Evolutionary conservation across 2,113 vertebrate genomes (phyloP), one percentile per base, ranked within the genome.

Genomic region (Peromyscus californicus): DNA sequence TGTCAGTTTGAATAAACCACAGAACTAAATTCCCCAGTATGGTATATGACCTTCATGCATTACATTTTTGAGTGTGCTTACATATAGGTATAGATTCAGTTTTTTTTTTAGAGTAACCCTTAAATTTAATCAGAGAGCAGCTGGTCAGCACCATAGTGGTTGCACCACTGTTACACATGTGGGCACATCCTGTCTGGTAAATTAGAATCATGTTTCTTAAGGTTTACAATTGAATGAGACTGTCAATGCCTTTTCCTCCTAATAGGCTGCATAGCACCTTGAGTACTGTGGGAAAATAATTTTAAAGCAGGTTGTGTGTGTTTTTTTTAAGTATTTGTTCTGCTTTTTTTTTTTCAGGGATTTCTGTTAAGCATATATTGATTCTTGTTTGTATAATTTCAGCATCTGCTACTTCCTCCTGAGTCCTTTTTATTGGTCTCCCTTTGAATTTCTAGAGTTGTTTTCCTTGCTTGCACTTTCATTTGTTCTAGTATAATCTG

Each of bases 241-340:
- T 31, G 17, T 22, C 3, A 4, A 57, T 80, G 4, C 51, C 33
- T 36, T 36, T 54, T 76, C 57, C 19, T 36, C 51, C 51, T 54
- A 57, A 5, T 36, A 80, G 51, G 5, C 16, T 80, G 3, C 26
- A 54, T 22, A 36, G 4, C 16, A 36, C 78, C 45, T 80, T 11
- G 16, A 9, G 51, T 5, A 80, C 51, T 80, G 33, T 80, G 8
- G 36, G 31, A 54, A 93, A 51, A 92, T 7, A 24, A 59, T 83
- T 24, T 48, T 89, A 54, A 63, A 74, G 63, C 42, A 19, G 31
- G 36, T 17, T n/a, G n/a, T n/a, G n/a, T n/a, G n/a, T n/a, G n/a
- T 59, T 59, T 59, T 59, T 72, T 36, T 85, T 74, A 79, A 92
- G 89, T 89, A n/a, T 84, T 84, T 96, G 45, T 87, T 42, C 15